Evolutionary conservation across 1,140 invertebrate species (phyloP).

Genomic region (Sycobia sp.): DNA sequence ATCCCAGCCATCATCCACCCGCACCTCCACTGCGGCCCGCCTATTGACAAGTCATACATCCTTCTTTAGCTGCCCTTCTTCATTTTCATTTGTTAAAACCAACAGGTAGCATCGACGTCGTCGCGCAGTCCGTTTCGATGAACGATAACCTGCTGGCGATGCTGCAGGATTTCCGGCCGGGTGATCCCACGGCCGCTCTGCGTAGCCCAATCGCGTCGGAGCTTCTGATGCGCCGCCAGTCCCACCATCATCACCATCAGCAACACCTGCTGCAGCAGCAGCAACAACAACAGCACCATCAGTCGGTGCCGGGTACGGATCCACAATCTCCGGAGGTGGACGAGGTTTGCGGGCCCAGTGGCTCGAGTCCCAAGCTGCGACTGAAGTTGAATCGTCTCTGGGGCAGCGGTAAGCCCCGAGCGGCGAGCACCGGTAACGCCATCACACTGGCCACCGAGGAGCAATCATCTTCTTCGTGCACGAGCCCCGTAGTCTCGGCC

Average conservation of each 20-base stretch:
- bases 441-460: neutral
- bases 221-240: conserved; percentile 63
- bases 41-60: no score
- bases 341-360: conserved; percentile 58
- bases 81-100: no score
- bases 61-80: no score
- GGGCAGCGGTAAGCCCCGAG: conserved; percentile 57
- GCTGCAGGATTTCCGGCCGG: conserved; percentile 75
- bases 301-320: conserved; percentile 23
- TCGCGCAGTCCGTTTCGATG: conserved; percentile 55
- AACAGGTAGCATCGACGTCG: conserved; percentile 72
- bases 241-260: conserved; percentile 30
- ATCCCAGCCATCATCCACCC: no score
- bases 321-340: conserved; percentile 51
- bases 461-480: conserved; percentile 37
- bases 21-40: no score
- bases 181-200: conserved; percentile 64
- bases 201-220: conserved; percentile 69
- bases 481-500: conserved; percentile 53
- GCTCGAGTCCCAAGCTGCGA: conserved; percentile 75
- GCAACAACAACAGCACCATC: conserved; percentile 13
- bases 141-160: conserved; percentile 79
- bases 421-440: neutral
- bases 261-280: conserved; percentile 29
- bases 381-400: conserved; percentile 75